Evolutionary conservation across 2,888 invertebrate genomes (phyloP).

Genomic region (Cartodere bifasciata): DNA sequence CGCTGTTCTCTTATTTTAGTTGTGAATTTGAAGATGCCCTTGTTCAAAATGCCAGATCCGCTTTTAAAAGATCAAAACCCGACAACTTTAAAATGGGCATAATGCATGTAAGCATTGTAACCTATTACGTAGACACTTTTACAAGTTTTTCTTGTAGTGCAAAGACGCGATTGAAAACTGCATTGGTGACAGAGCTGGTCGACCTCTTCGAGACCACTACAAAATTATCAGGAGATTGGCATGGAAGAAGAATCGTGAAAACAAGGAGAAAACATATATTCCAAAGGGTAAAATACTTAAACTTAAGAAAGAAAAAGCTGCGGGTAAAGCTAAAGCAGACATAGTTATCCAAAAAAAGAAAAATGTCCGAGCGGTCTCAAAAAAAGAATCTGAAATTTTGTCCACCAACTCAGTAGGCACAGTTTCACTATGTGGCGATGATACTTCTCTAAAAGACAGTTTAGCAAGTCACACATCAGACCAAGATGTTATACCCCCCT

Average conservation of each 20-base stretch:
- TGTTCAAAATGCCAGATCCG: slow-evolving; percentile 26
- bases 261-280: slow-evolving; percentile 23
- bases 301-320: slow-evolving; percentile 20
- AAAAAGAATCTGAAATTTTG: slow-evolving; percentile 17
- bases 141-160: slow-evolving; percentile 21
- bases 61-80: slow-evolving; percentile 31
- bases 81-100: slow-evolving; percentile 32
- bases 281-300: slow-evolving; percentile 20
- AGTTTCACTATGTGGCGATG: slow-evolving; percentile 3
- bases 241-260: slow-evolving; percentile 27
- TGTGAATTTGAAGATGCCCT: slow-evolving; percentile 33
- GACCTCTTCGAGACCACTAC: slow-evolving; percentile 31
- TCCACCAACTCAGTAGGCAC: slow-evolving; percentile 11
- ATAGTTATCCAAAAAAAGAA: slow-evolving; percentile 5
- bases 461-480: slow-evolving; percentile 7
- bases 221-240: slow-evolving; percentile 31
- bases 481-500: slow-evolving; percentile 4
- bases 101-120: slow-evolving; percentile 26
- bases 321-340: slow-evolving; percentile 10
- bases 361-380: slow-evolving; percentile 4
- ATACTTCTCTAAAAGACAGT: slow-evolving; percentile 5
- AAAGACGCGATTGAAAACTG: slow-evolving; percentile 33
- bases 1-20: slow-evolving; percentile 27
- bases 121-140: not conserved
- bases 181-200: slow-evolving; percentile 30